Percentiles rank a stretch among this genome's conserved stretches.
Conservation (phyloP, 1,140 invertebrate genomes). For the Hirudo medicinalis region DNA sequence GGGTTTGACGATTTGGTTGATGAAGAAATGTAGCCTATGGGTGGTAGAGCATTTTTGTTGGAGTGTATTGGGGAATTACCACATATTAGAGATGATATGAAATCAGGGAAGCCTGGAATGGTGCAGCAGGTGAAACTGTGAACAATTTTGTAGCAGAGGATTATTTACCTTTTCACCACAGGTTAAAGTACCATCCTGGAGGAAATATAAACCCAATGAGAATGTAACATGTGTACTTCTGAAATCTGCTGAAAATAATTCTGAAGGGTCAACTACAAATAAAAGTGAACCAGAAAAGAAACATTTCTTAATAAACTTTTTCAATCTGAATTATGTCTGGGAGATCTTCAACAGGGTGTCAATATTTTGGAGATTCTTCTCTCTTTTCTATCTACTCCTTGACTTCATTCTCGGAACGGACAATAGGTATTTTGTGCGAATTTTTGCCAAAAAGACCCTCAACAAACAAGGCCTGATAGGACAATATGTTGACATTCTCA, state of each 20-base stretch:
- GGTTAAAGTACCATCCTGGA: constrained; percentile 26
- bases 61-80: no score
- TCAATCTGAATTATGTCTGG: constrained; percentile 27
- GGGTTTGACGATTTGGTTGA: no score
- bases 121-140: no score
- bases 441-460: constrained; percentile 14
- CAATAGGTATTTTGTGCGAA: constrained; percentile 28
- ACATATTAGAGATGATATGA: no score
- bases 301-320: constrained; percentile 33
- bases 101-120: no score
- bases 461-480: constrained; percentile 5
- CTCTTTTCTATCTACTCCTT: constrained; percentile 26
- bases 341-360: constrained; percentile 28
- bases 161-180: background rate
- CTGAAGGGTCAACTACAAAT: no score
- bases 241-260: background rate
- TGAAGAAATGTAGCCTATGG: no score
- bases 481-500: constrained; percentile 30
- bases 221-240: no score
- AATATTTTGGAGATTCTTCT: constrained; percentile 28
- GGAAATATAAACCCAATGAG: constrained; percentile 26
- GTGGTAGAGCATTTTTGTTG: no score
- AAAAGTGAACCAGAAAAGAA: background rate
- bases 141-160: no score
- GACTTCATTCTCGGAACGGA: constrained; percentile 27